phyloP scores from a whole-genome alignment of 2,888 invertebrate genomes.

The Seira musarum region DNA sequence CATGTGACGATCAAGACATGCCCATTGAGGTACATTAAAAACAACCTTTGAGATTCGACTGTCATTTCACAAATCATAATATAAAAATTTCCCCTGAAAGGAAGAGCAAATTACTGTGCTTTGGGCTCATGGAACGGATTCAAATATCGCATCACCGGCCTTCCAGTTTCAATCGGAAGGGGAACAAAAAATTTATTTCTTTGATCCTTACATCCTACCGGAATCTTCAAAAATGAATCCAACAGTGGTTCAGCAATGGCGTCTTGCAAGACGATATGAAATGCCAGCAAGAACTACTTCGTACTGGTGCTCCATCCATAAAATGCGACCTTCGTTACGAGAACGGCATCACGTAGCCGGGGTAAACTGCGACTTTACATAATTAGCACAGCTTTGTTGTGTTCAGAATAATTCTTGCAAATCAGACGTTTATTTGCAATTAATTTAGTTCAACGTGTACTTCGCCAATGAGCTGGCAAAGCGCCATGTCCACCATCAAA shows the following conservation, averaged over 20 bases:
- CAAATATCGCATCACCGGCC: too few relatives aligned
- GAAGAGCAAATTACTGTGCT: neutral
- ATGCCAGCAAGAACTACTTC: neutral
- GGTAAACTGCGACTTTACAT: neutral
- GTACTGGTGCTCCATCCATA: constrained; percentile 27
- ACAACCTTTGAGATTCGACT: too few relatives aligned
- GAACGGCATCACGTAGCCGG: constrained; percentile 1
- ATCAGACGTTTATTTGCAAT: too few relatives aligned
- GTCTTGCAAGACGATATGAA: constrained; percentile 5
- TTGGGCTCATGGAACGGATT: neutral
- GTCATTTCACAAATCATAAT: too few relatives aligned
- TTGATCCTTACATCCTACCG: constrained; percentile 4
- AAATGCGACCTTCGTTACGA: neutral
- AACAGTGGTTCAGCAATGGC: neutral
- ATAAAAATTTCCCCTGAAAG: neutral
- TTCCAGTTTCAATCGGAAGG: constrained; percentile 6
- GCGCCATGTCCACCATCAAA: constrained; percentile 87
- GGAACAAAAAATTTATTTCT: neutral
- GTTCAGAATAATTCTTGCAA: too few relatives aligned
- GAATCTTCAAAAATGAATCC: too few relatives aligned
- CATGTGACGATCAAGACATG: constrained; percentile 15
- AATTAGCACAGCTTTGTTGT: too few relatives aligned
- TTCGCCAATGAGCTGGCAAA: constrained; percentile 62
- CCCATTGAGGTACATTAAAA: neutral
- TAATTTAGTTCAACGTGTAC: too few relatives aligned